These are phyloP conservation scores for Dendronephthya gigantea DNA, from an alignment of 64 coral and sea anemone genomes.

Conservation along the genomic window DNA sequence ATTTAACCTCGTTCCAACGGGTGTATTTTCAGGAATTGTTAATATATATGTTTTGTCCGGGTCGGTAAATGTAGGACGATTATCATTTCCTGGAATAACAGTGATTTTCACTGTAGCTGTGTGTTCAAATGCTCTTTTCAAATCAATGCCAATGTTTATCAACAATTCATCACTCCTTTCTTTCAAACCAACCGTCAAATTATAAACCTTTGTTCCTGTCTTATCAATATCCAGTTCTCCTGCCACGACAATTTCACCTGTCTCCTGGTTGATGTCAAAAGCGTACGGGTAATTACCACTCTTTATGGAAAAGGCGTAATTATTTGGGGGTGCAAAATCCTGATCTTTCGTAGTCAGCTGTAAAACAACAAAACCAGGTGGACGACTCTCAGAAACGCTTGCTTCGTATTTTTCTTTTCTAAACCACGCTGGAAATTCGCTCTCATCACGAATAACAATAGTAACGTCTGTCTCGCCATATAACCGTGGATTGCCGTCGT, in stretches of 20 bases:
- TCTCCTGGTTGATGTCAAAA: constrained; percentile 11
- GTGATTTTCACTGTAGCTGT: neutral
- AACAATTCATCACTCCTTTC: neutral
- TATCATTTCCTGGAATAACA: neutral
- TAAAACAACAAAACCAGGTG: neutral
- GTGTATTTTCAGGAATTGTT: neutral
- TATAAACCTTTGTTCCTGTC: neutral
- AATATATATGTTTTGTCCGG: neutral
- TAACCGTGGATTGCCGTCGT: neutral
- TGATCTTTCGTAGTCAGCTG: neutral
- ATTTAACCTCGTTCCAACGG: neutral
- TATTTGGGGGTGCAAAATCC: neutral
- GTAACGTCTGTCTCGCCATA: constrained; percentile 8
- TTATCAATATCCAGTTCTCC: neutral
- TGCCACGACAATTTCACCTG: neutral
- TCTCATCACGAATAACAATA: neutral
- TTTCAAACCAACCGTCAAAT: neutral
- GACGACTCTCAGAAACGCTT: neutral
- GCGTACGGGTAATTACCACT: neutral
- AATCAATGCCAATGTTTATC: neutral
- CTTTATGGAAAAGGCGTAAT: neutral
- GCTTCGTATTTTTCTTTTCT: neutral
- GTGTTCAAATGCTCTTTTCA: neutral
- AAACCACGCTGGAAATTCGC: neutral
- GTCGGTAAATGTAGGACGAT: neutral